Conservation (phyloP, 2,113 vertebrate species). For the Rhinichthys klamathensis region DNA sequence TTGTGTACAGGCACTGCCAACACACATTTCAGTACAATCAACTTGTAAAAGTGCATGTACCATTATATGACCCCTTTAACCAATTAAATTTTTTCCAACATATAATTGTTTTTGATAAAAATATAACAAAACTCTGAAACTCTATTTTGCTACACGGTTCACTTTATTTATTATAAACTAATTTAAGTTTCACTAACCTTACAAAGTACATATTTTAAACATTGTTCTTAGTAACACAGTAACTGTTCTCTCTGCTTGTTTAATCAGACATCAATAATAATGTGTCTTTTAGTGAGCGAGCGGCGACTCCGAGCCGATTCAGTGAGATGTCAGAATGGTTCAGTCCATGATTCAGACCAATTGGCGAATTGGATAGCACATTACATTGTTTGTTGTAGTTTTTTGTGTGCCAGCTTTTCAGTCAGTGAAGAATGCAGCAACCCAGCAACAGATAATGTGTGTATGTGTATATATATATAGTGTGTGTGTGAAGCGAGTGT, state of each 20-base stretch:
- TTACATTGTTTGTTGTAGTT: no score
- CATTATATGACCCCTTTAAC: no score
- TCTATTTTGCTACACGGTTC: neutral
- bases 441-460: no score
- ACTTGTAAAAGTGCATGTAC: no score
- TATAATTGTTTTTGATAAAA: neutral
- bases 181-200: neutral
- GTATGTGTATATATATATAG: no score
- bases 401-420: no score
- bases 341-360: neutral
- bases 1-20: no score
- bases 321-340: neutral
- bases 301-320: no score
- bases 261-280: neutral
- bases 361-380: no score
- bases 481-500: no score
- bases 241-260: neutral
- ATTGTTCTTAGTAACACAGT: neutral
- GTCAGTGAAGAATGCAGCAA: no score
- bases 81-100: neutral
- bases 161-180: neutral
- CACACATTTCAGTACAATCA: no score
- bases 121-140: neutral
- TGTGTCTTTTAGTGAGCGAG: neutral
- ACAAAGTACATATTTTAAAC: neutral